Conservation (phyloP, 2,888 invertebrate genomes). For the Hofmannophila pseudospretella region DNA sequence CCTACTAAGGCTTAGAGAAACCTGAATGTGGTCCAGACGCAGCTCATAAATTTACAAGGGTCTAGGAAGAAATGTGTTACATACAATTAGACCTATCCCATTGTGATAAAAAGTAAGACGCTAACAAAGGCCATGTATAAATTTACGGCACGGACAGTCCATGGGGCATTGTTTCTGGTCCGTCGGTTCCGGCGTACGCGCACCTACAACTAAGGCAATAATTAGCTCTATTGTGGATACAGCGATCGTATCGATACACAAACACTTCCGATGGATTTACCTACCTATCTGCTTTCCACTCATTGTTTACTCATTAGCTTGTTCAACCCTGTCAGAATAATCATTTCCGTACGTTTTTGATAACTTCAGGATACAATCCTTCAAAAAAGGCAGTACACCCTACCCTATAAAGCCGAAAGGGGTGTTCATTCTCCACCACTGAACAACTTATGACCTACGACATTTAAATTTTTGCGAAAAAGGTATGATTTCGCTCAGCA, state of each 20-base stretch:
- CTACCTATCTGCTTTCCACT: conserved; percentile 61
- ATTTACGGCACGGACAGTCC: neutral
- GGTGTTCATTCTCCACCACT: too few relatives aligned
- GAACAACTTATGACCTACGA: too few relatives aligned
- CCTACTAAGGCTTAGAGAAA: too few relatives aligned
- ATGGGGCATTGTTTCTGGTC: conserved; percentile 12
- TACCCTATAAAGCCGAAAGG: too few relatives aligned
- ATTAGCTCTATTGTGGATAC: conserved; percentile 71
- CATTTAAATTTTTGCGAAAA: too few relatives aligned
- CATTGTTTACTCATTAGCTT: conserved; percentile 53
- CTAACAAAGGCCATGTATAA: conserved; percentile 6
- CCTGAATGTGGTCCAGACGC: too few relatives aligned
- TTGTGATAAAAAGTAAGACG: conserved; percentile 2
- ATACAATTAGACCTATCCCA: conserved; percentile 4
- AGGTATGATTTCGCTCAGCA: too few relatives aligned
- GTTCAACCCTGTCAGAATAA: too few relatives aligned
- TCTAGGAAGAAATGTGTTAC: conserved; percentile 1
- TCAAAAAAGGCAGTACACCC: too few relatives aligned
- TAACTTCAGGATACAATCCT: too few relatives aligned
- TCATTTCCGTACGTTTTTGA: too few relatives aligned
- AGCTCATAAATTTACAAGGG: neutral
- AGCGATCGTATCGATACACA: conserved; percentile 57
- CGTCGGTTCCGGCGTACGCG: conserved; percentile 8
- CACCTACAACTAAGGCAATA: conserved; percentile 36
- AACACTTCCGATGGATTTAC: conserved; percentile 72